Conservation (phyloP, 2,113 vertebrate genomes). For the Desmodus rotundus region DNA sequence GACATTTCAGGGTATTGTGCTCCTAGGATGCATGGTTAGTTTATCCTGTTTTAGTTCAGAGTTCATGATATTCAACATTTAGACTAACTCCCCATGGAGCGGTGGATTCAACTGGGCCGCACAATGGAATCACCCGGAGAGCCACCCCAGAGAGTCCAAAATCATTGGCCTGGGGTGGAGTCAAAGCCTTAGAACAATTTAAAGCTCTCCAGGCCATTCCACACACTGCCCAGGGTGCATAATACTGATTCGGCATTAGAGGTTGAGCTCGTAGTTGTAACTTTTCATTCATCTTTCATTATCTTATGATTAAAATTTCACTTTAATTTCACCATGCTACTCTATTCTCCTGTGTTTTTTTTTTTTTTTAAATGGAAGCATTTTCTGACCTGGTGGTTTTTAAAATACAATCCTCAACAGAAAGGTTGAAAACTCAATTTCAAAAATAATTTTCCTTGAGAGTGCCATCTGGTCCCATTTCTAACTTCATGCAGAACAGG, state of each 20-base stretch:
- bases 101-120: background rate
- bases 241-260: background rate
- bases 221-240: no score
- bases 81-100: background rate
- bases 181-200: background rate
- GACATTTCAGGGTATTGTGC: background rate
- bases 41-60: constrained; percentile 15
- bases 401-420: constrained; percentile 11
- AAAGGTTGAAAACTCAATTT: background rate
- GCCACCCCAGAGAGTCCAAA: background rate
- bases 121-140: background rate
- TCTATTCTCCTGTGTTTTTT: background rate
- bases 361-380: background rate
- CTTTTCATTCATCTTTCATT: constrained; percentile 20
- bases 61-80: background rate
- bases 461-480: background rate
- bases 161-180: background rate
- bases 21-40: background rate
- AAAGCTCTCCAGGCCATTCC: background rate
- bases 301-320: constrained; percentile 26
- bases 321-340: background rate
- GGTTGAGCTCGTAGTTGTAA: background rate
- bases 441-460: background rate
- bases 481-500: background rate
- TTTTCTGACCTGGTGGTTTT: constrained; percentile 12